These are phyloP conservation scores for Apamea monoglypha DNA, from an alignment of 2,888 invertebrate species.

Conservation along the genomic window DNA sequence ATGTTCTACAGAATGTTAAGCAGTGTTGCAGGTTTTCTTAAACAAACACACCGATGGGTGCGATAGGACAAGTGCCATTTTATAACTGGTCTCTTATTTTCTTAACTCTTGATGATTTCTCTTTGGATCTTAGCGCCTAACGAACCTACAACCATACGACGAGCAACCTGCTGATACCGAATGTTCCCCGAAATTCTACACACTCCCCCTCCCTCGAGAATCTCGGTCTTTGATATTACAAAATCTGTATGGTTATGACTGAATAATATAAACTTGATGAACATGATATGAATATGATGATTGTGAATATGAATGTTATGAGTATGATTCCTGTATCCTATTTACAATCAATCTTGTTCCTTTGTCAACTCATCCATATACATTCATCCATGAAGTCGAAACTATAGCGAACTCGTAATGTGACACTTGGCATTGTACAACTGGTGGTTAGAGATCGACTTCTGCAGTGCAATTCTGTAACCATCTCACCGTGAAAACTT, in stretches of 20 bases:
- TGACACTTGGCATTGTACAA: constrained; percentile 29
- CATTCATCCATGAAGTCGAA: constrained; percentile 50
- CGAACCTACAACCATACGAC: background rate
- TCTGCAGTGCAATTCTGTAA: too few relatives aligned
- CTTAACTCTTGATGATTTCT: background rate
- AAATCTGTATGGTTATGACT: constrained; percentile 44
- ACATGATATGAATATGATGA: background rate
- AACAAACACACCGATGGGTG: background rate
- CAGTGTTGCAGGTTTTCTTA: background rate
- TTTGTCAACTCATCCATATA: constrained; percentile 43
- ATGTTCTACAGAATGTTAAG: background rate
- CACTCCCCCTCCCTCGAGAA: too few relatives aligned
- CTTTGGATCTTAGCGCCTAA: background rate
- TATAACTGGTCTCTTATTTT: background rate
- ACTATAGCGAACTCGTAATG: constrained; percentile 21
- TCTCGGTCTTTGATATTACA: constrained; percentile 13
- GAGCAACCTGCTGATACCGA: background rate
- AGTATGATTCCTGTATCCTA: constrained; percentile 18
- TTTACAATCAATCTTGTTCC: constrained; percentile 48
- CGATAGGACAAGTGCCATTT: background rate
- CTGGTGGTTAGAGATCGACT: constrained; percentile 25
- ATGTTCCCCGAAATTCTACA: background rate
- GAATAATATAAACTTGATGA: constrained; percentile 21
- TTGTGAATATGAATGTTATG: background rate
- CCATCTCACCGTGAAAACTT: too few relatives aligned